Conservation (phyloP, 1,140 invertebrate genomes). For the Drosophila tani region DNA sequence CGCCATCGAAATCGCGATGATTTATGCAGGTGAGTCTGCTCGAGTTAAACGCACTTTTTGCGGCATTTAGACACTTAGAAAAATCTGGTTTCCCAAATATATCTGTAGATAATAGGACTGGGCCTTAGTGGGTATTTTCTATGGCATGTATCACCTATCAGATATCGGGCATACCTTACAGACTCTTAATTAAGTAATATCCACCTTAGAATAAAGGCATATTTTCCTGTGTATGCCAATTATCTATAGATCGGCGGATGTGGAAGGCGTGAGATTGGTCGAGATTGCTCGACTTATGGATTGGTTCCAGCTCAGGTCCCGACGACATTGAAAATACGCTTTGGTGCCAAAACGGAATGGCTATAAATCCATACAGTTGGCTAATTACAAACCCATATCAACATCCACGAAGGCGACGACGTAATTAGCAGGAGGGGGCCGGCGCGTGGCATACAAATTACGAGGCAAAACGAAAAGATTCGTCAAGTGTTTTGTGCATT, state of each 20-base stretch:
- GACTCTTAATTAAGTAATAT: too few species aligned
- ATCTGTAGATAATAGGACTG: too few species aligned
- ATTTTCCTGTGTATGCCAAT: background rate
- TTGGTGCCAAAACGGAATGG: conserved; percentile 35
- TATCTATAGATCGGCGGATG: too few species aligned
- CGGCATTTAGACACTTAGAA: background rate
- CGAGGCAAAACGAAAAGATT: conserved; percentile 58
- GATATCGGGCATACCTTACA: too few species aligned
- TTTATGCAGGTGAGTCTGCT: conserved; percentile 73
- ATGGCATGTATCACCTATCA: too few species aligned
- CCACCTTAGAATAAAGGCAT: background rate
- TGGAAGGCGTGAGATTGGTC: background rate
- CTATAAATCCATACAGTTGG: conserved; percentile 57
- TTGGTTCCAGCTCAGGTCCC: background rate
- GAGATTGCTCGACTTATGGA: background rate
- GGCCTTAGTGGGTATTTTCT: too few species aligned
- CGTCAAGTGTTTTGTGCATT: conserved; percentile 57
- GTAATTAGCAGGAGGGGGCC: conserved; percentile 58
- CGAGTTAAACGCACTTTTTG: conserved; percentile 46
- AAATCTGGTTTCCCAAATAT: background rate
- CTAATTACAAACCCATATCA: conserved; percentile 65
- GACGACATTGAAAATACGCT: conserved; percentile 34
- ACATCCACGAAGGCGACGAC: conserved; percentile 34
- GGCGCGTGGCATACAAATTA: conserved; percentile 58
- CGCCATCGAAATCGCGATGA: conserved; percentile 64